Conservation (phyloP, 1,140 invertebrate genomes). For the Anoplophora glabripennis region DNA sequence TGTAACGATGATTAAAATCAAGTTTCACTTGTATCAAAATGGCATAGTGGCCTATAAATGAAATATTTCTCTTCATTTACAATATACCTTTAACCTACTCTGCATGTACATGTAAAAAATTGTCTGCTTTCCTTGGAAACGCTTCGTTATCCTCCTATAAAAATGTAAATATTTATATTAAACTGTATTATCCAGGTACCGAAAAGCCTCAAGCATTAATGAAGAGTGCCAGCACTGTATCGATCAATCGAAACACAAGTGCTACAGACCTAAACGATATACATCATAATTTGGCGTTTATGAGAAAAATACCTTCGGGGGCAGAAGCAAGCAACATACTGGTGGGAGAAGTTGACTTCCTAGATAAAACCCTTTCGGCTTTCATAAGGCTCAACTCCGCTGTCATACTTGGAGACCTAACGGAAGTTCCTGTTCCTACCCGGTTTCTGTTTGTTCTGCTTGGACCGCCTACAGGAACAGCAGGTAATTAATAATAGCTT, state of each 20-base stretch:
- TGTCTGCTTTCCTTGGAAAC: too few relatives aligned
- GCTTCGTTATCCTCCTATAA: not conserved
- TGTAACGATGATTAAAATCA: too few relatives aligned
- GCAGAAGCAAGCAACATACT: constrained; percentile 97
- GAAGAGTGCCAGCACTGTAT: constrained; percentile 74
- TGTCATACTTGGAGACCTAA: constrained; percentile 88
- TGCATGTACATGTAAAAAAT: too few relatives aligned
- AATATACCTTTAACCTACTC: too few relatives aligned
- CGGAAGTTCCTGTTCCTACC: constrained; percentile 96
- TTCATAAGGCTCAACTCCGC: constrained; percentile 90
- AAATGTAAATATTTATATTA: not conserved
- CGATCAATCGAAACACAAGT: constrained; percentile 76
- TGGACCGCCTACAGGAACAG: constrained; percentile 70
- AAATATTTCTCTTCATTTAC: too few relatives aligned
- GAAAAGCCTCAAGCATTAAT: constrained; percentile 57
- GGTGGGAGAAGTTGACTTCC: constrained; percentile 96
- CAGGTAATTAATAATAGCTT: too few relatives aligned
- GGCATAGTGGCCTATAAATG: too few relatives aligned
- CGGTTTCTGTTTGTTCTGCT: constrained; percentile 91
- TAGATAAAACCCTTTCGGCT: constrained; percentile 85
- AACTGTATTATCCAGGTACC: constrained; percentile 9
- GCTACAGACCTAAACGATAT: constrained; percentile 58
- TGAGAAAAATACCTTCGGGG: constrained; percentile 95
- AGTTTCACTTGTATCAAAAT: too few relatives aligned
- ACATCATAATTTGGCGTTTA: constrained; percentile 88